Base-by-base conservation (phyloP, 1,140 invertebrate genomes). In the Philaenus spumarius region DNA sequence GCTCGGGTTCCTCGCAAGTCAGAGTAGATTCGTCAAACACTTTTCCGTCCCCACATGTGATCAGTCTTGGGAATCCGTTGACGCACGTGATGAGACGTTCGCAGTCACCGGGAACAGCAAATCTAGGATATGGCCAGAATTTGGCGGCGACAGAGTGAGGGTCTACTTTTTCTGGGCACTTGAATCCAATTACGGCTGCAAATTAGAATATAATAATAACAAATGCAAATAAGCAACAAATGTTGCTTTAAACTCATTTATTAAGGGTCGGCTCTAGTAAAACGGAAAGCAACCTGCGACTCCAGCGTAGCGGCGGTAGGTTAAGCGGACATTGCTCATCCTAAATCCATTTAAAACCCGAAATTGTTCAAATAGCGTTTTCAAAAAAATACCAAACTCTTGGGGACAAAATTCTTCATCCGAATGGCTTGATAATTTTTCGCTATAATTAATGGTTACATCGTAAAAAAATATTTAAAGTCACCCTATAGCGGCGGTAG, bases 91-190 rank as follows among this genome's bases (percentile, higher is more conserved):
- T 91, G 40, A 93, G 77, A 50, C 85, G 80, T 66, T 86, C 83
- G 69, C 87, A 90, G 68, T 93, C 89, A 22, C 87, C 87, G 15
- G 86, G 85, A 14, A 91, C 85, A 0, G 89, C 77, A 77, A 90
- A 95, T 58, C 91, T 76, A 11, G 93, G 93, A 78, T 84, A 93
- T 1, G 92, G 93, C 84, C 88, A 90, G 78, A 93, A 96, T 71
- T 86, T 86, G 59, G 89, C 86, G 19, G 89, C 81, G 60, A 85
- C 77, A 37, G 85, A 82, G 67, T 86, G 78, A n/a, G 86, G 78
- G 59, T 68, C 66, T 0, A 65, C 62, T 30, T 67, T 67, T 1
- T 67, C 64, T 5, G 68, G 68, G 65, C 88, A 90, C 66, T 87
- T 89, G 77, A 90, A 90, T 55, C 87, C 87, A 51, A 90, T 81